Base-by-base conservation (phyloP, 2,797 vertebrate genomes). In the Lophius americanus region DNA sequence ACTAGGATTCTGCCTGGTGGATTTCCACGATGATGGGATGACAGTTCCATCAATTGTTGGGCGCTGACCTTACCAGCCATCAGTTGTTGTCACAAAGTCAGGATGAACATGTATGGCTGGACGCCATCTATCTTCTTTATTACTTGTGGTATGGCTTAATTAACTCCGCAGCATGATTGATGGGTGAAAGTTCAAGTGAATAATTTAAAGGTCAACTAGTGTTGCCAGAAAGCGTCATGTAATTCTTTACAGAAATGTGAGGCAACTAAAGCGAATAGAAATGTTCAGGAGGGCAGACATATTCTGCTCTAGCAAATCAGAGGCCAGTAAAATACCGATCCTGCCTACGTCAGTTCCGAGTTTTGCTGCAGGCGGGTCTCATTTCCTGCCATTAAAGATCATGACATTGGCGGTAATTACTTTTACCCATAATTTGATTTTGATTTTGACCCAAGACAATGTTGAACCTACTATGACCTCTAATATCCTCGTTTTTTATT, bases 101-200 rank as follows among this genome's bases (percentile, higher is more conserved):
- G 79, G 72, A 55, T 51, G 68, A 52, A 73, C 71, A 59, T 82
- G 87, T 87, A 73, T 70, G 86, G 63, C 75, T 36, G 62, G 67
- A 58, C 77, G 76, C 84, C 89, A 92, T 94, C 90, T 80, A 70
- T 94, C 92, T 93, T 91, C 82, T 92, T 92, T 93, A 93, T 93
- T 91, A 91, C 83, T 82, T 61, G 66, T 79, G 75, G 71, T 91
- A 72, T 86, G 78, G 85, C 90, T 91, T 92, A 92, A 94, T 94
- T 92, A 94, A 93, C 88, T 92, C 71, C 39, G 47, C 64, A 47
- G 60, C 68, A 69, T 90, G 90, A 92, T 86, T 83, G 87, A 92
- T 89, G 71, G 80, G 73, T 66, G 69, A 78, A 72, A 85, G 86
- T 88, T 90, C 83, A 92, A 86, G 81, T 81, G 58, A 86, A 89